Conservation (phyloP, 2,797 vertebrate genomes). For the Notolepis coatsorum region DNA sequence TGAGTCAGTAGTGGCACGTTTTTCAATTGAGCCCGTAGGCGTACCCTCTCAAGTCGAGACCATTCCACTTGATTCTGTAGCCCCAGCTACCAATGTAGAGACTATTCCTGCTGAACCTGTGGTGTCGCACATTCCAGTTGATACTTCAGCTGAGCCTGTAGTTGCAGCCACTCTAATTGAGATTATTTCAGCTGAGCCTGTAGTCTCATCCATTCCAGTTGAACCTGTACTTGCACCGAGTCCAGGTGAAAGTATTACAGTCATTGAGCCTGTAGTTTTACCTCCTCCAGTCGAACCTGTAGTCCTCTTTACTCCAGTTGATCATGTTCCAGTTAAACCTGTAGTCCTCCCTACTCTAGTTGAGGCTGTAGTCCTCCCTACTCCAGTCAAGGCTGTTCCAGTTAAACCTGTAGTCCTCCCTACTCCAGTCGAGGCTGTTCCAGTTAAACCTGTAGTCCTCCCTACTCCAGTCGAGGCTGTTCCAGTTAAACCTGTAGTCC, state of each 20-base stretch:
- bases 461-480: constrained; percentile 11
- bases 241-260: background rate
- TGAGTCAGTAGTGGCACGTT: too few relatives aligned
- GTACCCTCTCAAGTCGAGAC: background rate
- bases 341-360: constrained; percentile 6
- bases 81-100: background rate
- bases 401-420: too few relatives aligned
- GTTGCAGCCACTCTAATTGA: background rate
- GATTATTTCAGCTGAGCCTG: constrained; percentile 3
- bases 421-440: constrained; percentile 4
- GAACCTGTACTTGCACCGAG: background rate
- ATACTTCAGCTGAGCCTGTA: background rate
- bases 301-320: background rate
- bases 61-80: constrained; percentile 9
- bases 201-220: background rate
- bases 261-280: background rate
- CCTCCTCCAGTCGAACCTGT: constrained; percentile 2
- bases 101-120: background rate
- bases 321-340: too few relatives aligned
- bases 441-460: background rate
- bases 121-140: background rate
- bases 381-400: background rate
- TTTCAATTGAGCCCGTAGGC: background rate
- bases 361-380: background rate
- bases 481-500: constrained; percentile 12